Evolutionary conservation across 2,113 vertebrate species (phyloP).

Genomic region (Chloropsis hardwickii): DNA sequence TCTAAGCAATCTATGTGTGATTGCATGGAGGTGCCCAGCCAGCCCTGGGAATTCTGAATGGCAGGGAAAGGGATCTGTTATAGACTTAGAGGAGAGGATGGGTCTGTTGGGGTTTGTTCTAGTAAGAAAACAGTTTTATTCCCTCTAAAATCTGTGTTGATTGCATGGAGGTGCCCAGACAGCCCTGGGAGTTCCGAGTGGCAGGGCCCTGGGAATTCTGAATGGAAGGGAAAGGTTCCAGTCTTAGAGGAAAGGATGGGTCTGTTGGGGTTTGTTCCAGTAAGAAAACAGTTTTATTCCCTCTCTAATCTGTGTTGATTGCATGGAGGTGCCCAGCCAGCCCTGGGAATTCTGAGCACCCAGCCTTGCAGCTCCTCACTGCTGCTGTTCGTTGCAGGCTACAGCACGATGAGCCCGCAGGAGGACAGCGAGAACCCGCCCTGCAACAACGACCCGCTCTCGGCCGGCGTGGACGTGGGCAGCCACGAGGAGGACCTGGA

Average conservation of each 20-base stretch:
- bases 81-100: background rate
- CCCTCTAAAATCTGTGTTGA: background rate
- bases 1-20: background rate
- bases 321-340: background rate
- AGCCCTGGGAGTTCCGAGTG: background rate
- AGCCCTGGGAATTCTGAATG: background rate
- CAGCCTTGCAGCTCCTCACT: background rate
- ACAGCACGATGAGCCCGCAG: slow-evolving; percentile 99
- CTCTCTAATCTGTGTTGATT: background rate
- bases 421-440: slow-evolving; percentile 98
- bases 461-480: slow-evolving; percentile 90
- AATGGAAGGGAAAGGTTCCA: background rate
- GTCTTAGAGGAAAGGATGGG: background rate
- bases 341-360: background rate
- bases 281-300: background rate
- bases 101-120: background rate
- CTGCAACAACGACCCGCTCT: slow-evolving; percentile 90
- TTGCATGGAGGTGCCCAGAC: background rate
- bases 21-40: background rate
- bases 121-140: background rate
- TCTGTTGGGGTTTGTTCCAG: background rate
- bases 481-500: slow-evolving; percentile 96
- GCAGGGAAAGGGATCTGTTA: background rate
- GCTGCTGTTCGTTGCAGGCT: slow-evolving; percentile 74
- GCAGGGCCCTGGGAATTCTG: background rate